A percentile compares a stretch with the other conserved stretches of the same genome.
Conservation (phyloP, 2,888 invertebrate species). For the Candidula unifasciata region DNA sequence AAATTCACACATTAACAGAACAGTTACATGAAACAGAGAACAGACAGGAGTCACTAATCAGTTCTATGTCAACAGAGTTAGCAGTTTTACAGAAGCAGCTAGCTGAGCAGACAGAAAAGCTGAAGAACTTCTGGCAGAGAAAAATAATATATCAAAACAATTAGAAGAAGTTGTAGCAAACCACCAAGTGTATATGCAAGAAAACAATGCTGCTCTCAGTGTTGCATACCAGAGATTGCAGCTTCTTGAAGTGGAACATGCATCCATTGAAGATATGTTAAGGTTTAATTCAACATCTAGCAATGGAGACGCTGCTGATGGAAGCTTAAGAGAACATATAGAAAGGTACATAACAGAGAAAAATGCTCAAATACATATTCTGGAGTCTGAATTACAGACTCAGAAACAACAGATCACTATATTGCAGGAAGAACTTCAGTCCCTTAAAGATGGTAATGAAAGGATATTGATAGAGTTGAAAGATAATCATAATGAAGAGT, state of each 20-base stretch:
- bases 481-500: conserved; percentile 31
- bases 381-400: conserved; percentile 47
- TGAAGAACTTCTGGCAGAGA: conserved; percentile 28
- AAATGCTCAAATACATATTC: conserved; percentile 53
- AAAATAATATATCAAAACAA: conserved; percentile 20
- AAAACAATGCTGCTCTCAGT: conserved; percentile 51
- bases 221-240: conserved; percentile 39
- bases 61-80: conserved; percentile 39
- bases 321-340: conserved; percentile 53
- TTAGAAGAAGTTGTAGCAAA: conserved; percentile 52
- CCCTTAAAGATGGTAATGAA: conserved; percentile 3
- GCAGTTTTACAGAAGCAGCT: conserved; percentile 41
- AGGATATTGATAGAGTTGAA: conserved; percentile 1
- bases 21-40: conserved; percentile 52
- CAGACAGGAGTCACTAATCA: conserved; percentile 44
- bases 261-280: conserved; percentile 68
- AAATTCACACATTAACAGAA: conserved; percentile 51
- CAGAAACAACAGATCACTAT: conserved; percentile 56
- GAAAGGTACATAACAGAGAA: conserved; percentile 57
- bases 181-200: conserved; percentile 60
- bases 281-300: conserved; percentile 64
- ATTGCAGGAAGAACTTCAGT: conserved; percentile 52
- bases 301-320: conserved; percentile 62
- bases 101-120: conserved; percentile 11
- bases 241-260: conserved; percentile 52